Base-by-base conservation (phyloP, 53 echinoderm and acorn worm genomes). In the Apostichopus leukothele region DNA sequence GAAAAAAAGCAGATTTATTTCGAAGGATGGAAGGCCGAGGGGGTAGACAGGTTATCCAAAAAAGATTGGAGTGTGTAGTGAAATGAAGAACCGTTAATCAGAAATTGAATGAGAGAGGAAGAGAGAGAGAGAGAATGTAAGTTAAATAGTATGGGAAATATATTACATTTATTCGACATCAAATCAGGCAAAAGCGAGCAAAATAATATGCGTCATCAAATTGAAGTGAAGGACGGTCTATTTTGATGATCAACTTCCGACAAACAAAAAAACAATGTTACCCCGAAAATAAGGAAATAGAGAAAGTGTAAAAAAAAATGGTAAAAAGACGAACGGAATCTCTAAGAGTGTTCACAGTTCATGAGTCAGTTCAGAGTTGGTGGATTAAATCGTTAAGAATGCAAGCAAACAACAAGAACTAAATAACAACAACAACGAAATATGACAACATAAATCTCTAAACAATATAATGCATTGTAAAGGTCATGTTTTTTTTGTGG, bases 31-130 rank as follows among this genome's bases (percentile, higher is more conserved):
- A 81, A 59, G 55, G 55, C 55, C 53, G 81, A 4, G 53, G 55
- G 81, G 81, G 81, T 55, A 22, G 59, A 81, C 11, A 81, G 81
- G 59, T 81, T 54, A 81, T 55, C 21, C 57, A 7, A 16, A 19
- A 5, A 19, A 71, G 71, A 71, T 71, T 71, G 18, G 18, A 71
- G 71, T 71, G 71, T 71, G 20, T n/a, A 3, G 14, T 5, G 71
- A 18, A 71, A 71, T 71, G 71, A 71, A 16, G 71, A 71, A 3
- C 71, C 71, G 18, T 71, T 16, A 18, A 71, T 71, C 71, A 71
- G n/a, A 57, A 16, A 71, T 71, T 19, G 71, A 71, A 71, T 18
- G 71, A 71, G 71, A 18, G 13, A 71, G n/a, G n/a, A n/a, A n/a
- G 4, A 19, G n/a, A 71, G 20, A 71, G 71, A 18, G 13, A 71